These are phyloP conservation scores for Mizuhopecten yessoensis DNA, from an alignment of 1,140 invertebrate genomes.

Conservation along the genomic window DNA sequence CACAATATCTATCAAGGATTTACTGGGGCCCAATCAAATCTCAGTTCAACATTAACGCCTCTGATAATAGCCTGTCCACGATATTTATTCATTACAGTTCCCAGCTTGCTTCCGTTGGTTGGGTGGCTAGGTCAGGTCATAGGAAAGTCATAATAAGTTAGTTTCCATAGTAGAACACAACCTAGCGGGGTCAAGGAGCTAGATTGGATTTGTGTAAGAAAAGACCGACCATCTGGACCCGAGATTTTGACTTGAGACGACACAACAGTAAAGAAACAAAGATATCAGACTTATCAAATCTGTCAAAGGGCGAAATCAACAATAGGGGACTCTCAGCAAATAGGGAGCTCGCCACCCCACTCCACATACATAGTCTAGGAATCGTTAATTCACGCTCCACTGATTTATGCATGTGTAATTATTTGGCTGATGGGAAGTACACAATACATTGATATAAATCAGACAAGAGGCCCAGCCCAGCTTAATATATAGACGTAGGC, in stretches of 20 bases:
- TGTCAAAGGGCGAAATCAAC: slow-evolving; percentile 37
- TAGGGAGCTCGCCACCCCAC: slow-evolving; percentile 29
- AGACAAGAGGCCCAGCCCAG: background rate
- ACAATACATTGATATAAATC: slow-evolving; percentile 34
- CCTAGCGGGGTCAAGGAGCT: slow-evolving; percentile 36
- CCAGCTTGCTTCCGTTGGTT: slow-evolving; percentile 30
- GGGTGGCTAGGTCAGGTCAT: slow-evolving; percentile 36
- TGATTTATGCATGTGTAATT: slow-evolving; percentile 39
- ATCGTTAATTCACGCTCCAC: slow-evolving; percentile 31
- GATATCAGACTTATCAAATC: slow-evolving; percentile 34
- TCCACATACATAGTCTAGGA: slow-evolving; percentile 11
- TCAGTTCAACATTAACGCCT: slow-evolving; percentile 38
- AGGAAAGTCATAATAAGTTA: slow-evolving; percentile 35
- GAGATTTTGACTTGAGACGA: slow-evolving; percentile 33
- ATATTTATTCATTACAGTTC: slow-evolving; percentile 40
- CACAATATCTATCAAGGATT: slow-evolving; percentile 32
- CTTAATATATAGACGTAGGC: slow-evolving; percentile 27
- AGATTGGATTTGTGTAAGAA: slow-evolving; percentile 39
- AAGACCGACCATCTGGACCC: slow-evolving; percentile 30
- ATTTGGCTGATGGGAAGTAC: slow-evolving; percentile 37
- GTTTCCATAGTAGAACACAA: background rate
- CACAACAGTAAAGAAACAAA: slow-evolving; percentile 34
- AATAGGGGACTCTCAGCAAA: background rate
- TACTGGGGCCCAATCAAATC: slow-evolving; percentile 18
- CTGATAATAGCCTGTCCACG: slow-evolving; percentile 24